A percentile compares a stretch with the other conserved stretches of the same genome.
These are phyloP conservation scores for Lepidocyrtoides sp. DNA, from an alignment of 2,888 invertebrate species.

Conservation along the genomic window DNA sequence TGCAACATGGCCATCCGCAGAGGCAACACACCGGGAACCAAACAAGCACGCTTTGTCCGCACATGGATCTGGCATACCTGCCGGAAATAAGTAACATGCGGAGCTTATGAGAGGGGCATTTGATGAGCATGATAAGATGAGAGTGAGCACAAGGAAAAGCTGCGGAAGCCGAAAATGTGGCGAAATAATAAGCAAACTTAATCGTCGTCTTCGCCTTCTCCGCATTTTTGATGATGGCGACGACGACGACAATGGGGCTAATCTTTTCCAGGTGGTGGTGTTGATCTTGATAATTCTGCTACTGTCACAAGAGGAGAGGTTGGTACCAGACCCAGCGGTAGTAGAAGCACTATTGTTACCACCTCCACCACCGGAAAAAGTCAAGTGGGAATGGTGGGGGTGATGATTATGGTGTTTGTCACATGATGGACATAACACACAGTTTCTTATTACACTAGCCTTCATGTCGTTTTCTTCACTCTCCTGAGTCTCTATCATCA, in stretches of 20 bases:
- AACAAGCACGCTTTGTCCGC: slow-evolving; percentile 90
- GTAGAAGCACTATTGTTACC: not conserved
- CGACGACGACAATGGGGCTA: slow-evolving; percentile 45
- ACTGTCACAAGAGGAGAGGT: slow-evolving; percentile 23
- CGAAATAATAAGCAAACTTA: slow-evolving; percentile 33
- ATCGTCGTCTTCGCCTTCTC: slow-evolving; percentile 15
- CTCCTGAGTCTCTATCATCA: slow-evolving; percentile 43
- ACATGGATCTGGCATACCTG: slow-evolving; percentile 92
- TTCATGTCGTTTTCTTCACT: slow-evolving; percentile 54
- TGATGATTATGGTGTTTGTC: slow-evolving; percentile 10
- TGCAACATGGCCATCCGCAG: slow-evolving; percentile 83
- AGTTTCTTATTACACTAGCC: slow-evolving; percentile 38
- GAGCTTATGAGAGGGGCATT: slow-evolving; percentile 55
- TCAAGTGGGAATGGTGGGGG: slow-evolving; percentile 27
- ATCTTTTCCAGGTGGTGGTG: slow-evolving; percentile 52
- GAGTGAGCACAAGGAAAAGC: slow-evolving; percentile 31
- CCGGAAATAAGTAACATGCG: slow-evolving; percentile 87
- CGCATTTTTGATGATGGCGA: not conserved
- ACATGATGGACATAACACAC: slow-evolving; percentile 58
- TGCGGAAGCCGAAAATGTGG: slow-evolving; percentile 43
- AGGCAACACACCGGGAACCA: slow-evolving; percentile 90
- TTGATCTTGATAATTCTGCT: not conserved
- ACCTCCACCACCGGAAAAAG: slow-evolving; percentile 36
- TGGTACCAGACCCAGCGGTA: not conserved
- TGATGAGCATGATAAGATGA: slow-evolving; percentile 59